A percentile compares a stretch with the other conserved stretches of the same genome.
These are phyloP conservation scores for Zapus hudsonius DNA, from an alignment of 2,113 vertebrate genomes.

Conservation along the genomic window DNA sequence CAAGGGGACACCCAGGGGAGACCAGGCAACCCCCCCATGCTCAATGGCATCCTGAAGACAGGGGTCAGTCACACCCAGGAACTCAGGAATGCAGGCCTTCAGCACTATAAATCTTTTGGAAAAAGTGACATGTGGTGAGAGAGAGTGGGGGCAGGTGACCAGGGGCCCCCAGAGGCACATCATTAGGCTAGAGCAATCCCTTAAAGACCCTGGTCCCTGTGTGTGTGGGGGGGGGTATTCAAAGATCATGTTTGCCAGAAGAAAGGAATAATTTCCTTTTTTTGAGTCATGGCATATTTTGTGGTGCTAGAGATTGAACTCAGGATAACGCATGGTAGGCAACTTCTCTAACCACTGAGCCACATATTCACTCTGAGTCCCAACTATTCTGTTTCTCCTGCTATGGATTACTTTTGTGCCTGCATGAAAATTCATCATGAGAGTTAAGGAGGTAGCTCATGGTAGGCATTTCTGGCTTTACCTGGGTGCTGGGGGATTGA, in stretches of 20 bases:
- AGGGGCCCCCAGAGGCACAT: background rate
- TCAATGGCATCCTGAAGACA: background rate
- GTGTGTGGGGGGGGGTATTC: background rate
- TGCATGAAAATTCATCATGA: too few species aligned
- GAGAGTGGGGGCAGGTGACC: background rate
- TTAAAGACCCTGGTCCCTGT: background rate
- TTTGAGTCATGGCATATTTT: background rate
- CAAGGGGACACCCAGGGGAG: background rate
- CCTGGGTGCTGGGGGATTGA: too few species aligned
- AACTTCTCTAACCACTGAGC: too few species aligned
- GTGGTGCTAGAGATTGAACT: too few species aligned
- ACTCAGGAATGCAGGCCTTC: background rate
- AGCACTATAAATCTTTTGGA: conserved; percentile 35
- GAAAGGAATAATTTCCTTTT: background rate
- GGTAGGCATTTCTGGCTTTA: too few species aligned
- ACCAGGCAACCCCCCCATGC: background rate
- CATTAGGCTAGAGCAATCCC: background rate
- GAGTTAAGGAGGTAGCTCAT: too few species aligned
- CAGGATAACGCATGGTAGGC: too few species aligned
- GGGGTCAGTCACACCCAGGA: background rate
- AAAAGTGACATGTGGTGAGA: background rate
- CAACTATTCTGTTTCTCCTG: too few species aligned
- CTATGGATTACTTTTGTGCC: too few species aligned
- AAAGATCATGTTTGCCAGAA: background rate
- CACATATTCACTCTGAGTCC: too few species aligned